Evolutionary conservation across 2,797 vertebrate genomes (phyloP), one percentile per base, ranked within the genome.

Genomic region (Cichlasoma orientale): DNA sequence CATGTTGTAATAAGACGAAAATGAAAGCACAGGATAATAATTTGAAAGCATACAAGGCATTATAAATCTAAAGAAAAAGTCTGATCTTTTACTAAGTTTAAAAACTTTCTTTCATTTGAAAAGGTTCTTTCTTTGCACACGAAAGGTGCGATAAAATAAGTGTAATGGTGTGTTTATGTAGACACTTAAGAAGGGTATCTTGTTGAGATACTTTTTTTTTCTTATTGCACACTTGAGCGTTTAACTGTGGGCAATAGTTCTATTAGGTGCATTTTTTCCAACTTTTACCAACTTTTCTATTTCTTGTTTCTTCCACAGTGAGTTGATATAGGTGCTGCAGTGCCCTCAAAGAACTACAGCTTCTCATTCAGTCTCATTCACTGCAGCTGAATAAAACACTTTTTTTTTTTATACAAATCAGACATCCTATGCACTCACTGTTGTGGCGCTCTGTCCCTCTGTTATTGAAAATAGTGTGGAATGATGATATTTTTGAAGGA

Each of bases 1-100:
- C 76, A 70, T 85, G 72, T 82, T 88, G 84, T 90, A 87, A 77
- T 88, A 75, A 85, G 75, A 82, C 78, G 73, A 83, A 89, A 89
- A 86, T 29, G 56, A 89, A 86, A 70, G 74, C 81, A 77, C 74
- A 36, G 82, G 85, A 90, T 88, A 71, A 78, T 85, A 78, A 78
- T 77, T 78, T 88, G 21, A 72, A 77, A 86, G 58, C 75, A 50
- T 50, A 11, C 41, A 50, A 47, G 23, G 25, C 25, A 50, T 25
- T 13, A 19, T 66, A 4, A 29, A 29, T 68, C 56, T 33, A 47
- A 63, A 55, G 74, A 54, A 56, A 16, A 55, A 4, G 72, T 74
- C 56, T 27, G 14, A 44, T 57, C 9, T 59, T 13, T 57, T 74
- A 47, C 50, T 86, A 33, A 61, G 3, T n/a, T 63, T 18, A 31